A percentile compares a stretch with the other conserved stretches of the same genome.
phyloP scores from a whole-genome alignment of 2,797 vertebrate species.

The Mus caroli region DNA sequence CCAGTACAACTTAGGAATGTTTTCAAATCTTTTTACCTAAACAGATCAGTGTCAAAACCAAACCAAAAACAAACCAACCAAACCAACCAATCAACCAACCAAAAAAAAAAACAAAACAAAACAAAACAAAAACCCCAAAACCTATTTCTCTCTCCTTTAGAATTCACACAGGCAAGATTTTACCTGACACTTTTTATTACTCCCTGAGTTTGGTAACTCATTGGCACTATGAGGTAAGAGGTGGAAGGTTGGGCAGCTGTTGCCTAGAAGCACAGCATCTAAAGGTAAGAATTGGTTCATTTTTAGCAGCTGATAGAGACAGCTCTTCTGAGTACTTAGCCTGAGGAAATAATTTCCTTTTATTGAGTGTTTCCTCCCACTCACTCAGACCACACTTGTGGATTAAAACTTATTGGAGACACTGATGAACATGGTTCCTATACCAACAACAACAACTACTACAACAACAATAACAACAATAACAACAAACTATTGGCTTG shows the following conservation, averaged over 20 bases:
- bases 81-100: not conserved
- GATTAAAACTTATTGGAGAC: conserved; percentile 38
- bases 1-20: conserved; percentile 17
- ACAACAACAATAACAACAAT: not conserved
- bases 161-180: not conserved
- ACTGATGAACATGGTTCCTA: conserved; percentile 19
- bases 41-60: not conserved
- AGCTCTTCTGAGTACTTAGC: conserved; percentile 13
- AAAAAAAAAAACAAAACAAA: not conserved
- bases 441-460: not conserved
- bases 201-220: not conserved
- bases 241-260: not conserved
- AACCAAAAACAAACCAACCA: not conserved
- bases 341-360: conserved; percentile 62
- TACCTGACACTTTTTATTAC: not conserved
- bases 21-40: conserved; percentile 54
- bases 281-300: conserved; percentile 39
- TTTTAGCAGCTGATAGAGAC: conserved; percentile 41
- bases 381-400: conserved; percentile 37
- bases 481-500: not conserved
- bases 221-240: conserved; percentile 4
- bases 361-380: conserved; percentile 43
- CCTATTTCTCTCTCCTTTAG: conserved; percentile 10
- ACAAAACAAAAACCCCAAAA: not conserved
- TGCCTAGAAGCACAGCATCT: conserved; percentile 31